Evolutionary conservation across 2,113 vertebrate genomes (phyloP), one percentile per base, ranked within the genome.

Genomic region (Alethe castanea): DNA sequence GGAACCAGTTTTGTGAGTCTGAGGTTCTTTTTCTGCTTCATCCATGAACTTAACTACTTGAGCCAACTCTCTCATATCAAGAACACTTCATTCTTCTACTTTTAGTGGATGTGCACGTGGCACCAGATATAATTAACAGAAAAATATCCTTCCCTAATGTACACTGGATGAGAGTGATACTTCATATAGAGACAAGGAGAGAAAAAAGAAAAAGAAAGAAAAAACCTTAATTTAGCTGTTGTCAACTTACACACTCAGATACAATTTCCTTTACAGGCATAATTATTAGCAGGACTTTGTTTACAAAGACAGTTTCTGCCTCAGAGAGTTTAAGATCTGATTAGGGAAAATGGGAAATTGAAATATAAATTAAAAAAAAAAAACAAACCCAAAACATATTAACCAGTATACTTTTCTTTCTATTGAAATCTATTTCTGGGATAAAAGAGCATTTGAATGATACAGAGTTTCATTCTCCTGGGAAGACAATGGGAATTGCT

Each of bases 41-140:
- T 72, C 57, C 11, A 4, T 11, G 5, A 64, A 18, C 3, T 6
- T 36, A 35, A n/a, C 23, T n/a, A 19, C 2, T 1, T 23, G 11
- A 81, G 19, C 26, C 28, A 70, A 12, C 8, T 53, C 9, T 31
- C 9, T 90, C 14, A 20, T 47, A 13, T 5, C 12, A 28, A 16
- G 6, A 15, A 9, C 76, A 42, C 2, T 7, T 59, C 48, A 44
- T 44, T 35, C 12, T 47, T 59, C 14, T 33, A 19, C 14, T 8
- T 64, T 47, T 44, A 52, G 8, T 60, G 22, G 14, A 54, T 47
- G 11, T 1, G 3, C 23, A 42, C 0, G 0, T 25, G 26, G 72
- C 19, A 71, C 2, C 40, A 56, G 8, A 18, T 33, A 44, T 6
- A 79, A 50, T 4, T 19, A 59, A 31, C 6, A 92, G 33, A 64